A percentile compares a stretch with the other conserved stretches of the same genome.
These are phyloP conservation scores for Bostrychus sinensis DNA, from an alignment of 2,113 vertebrate genomes.

Conservation along the genomic window DNA sequence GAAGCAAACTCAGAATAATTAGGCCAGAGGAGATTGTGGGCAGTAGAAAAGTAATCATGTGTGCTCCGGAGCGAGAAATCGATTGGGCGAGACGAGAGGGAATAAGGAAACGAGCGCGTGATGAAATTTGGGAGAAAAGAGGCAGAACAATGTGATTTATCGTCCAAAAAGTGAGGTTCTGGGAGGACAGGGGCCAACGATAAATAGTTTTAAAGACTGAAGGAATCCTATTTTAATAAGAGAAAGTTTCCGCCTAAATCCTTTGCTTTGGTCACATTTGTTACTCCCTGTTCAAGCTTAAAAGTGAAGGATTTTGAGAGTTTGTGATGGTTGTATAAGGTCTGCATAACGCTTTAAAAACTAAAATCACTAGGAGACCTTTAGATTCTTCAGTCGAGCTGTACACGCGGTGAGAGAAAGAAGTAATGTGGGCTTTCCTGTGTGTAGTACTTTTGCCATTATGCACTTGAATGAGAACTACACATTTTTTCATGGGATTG, in stretches of 20 bases:
- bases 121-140: constrained; percentile 21
- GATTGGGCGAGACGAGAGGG: neutral
- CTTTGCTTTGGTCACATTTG: neutral
- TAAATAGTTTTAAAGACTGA: constrained; percentile 14
- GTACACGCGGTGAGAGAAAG: too few species aligned
- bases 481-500: too few species aligned
- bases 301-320: neutral
- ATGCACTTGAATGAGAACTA: too few species aligned
- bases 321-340: neutral
- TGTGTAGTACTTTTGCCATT: too few species aligned
- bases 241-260: neutral
- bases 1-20: constrained; percentile 11
- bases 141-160: constrained; percentile 5
- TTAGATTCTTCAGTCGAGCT: too few species aligned
- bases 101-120: constrained; percentile 7
- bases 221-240: constrained; percentile 6
- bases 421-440: too few species aligned
- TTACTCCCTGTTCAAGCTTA: neutral
- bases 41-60: constrained; percentile 16
- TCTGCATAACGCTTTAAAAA: too few species aligned
- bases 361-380: too few species aligned
- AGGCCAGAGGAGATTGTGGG: constrained; percentile 1
- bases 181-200: constrained; percentile 1
- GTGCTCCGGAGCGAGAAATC: constrained; percentile 10
- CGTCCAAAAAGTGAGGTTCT: neutral